Percentiles rank a stretch among this genome's conserved stretches.
phyloP scores from a whole-genome alignment of 2,113 vertebrate species.

The Prionailurus bengalensis region DNA sequence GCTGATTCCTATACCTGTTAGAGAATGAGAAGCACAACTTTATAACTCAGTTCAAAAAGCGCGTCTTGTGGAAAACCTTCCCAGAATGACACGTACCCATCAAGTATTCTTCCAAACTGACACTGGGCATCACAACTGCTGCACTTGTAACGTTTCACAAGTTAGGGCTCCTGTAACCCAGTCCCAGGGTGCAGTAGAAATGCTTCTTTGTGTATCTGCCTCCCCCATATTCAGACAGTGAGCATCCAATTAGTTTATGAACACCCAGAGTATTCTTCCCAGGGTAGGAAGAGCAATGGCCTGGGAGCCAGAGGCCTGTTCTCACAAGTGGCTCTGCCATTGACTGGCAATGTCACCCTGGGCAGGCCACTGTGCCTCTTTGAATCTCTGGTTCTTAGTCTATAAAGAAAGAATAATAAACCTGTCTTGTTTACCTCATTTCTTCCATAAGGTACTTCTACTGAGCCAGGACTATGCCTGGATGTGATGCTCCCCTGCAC shows the following conservation, averaged over 20 bases:
- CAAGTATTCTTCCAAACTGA: background rate
- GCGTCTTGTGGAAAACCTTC: background rate
- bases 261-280: background rate
- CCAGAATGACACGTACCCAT: background rate
- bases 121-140: too few species aligned
- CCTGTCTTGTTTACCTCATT: background rate
- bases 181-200: background rate
- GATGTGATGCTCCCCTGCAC: too few species aligned
- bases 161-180: too few species aligned
- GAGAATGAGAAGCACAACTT: background rate
- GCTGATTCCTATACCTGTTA: background rate
- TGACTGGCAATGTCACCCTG: too few species aligned
- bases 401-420: background rate
- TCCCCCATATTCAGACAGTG: accelerated
- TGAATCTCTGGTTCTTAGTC: background rate
- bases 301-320: background rate
- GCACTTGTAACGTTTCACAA: background rate
- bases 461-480: background rate
- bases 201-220: background rate
- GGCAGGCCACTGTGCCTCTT: background rate
- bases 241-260: background rate
- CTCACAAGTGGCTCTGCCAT: background rate
- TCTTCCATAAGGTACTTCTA: background rate
- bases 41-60: background rate
- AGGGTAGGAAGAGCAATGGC: too few species aligned